Percentiles rank a stretch among this genome's conserved stretches.
Conservation (phyloP, 2,888 invertebrate genomes). For the Erebia ligea region DNA sequence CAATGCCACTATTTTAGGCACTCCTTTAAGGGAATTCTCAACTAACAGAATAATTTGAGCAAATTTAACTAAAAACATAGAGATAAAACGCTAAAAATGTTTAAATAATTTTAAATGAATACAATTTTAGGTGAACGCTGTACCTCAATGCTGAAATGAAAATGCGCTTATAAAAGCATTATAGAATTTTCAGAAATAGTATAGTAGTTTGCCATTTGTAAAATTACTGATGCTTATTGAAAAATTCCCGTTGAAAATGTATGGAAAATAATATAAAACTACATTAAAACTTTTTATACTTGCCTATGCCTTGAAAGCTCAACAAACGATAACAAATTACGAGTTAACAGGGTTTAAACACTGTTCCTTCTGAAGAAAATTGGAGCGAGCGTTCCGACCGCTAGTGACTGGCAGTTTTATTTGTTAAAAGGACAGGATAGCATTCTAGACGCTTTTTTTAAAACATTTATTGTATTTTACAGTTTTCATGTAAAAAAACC, state of each 20-base stretch:
- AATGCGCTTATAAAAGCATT: too few relatives aligned
- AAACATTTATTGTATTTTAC: neutral
- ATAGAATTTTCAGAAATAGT: too few relatives aligned
- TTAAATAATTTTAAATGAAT: too few relatives aligned
- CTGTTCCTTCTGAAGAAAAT: conserved; percentile 13
- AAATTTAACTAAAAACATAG: too few relatives aligned
- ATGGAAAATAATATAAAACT: neutral
- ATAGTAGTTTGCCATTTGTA: too few relatives aligned
- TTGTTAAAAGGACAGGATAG: conserved; percentile 20
- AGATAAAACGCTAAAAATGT: too few relatives aligned
- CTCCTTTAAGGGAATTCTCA: too few relatives aligned
- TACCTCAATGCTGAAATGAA: too few relatives aligned
- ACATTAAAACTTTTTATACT: neutral
- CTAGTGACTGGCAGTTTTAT: conserved; percentile 22
- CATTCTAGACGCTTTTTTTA: neutral
- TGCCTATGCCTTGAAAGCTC: neutral
- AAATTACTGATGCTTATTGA: too few relatives aligned
- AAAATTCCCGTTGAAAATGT: neutral
- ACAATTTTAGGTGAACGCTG: too few relatives aligned
- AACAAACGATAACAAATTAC: conserved; percentile 6
- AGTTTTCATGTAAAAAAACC: neutral
- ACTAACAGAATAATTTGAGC: too few relatives aligned
- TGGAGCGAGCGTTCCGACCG: conserved; percentile 1
- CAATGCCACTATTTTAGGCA: too few relatives aligned
- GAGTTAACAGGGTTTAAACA: conserved; percentile 1